A percentile compares a stretch with the other conserved stretches of the same genome.
Conservation (phyloP, 2,888 invertebrate genomes). For the Omphaloscelis lunosa region DNA sequence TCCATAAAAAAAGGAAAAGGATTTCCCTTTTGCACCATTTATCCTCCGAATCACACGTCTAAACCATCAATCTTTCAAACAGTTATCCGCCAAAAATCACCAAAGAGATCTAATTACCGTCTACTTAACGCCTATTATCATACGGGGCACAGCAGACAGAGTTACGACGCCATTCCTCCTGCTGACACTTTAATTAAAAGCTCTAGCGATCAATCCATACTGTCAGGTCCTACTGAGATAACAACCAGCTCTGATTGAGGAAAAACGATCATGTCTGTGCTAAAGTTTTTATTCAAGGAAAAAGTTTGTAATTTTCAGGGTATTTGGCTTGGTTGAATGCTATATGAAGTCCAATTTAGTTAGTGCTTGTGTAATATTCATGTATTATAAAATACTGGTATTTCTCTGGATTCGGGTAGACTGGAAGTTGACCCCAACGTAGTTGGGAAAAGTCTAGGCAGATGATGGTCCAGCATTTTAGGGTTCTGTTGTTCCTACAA, state of each 20-base stretch:
- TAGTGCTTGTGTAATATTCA: not conserved
- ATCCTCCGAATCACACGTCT: not conserved
- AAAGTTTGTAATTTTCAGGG: conserved; percentile 18
- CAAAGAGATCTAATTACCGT: conserved; percentile 2
- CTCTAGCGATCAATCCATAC: conserved; percentile 58
- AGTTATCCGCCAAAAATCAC: conserved; percentile 10
- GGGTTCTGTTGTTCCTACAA: not conserved
- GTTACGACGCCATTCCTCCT: conserved; percentile 57
- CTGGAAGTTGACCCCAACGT: not conserved
- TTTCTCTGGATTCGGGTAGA: not conserved
- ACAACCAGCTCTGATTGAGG: conserved; percentile 41
- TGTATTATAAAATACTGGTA: not conserved
- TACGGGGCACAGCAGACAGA: conserved; percentile 57
- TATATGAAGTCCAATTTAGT: not conserved
- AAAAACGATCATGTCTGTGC: conserved; percentile 36
- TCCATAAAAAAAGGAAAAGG: not conserved
- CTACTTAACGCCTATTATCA: conserved; percentile 64
- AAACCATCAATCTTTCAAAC: conserved; percentile 13
- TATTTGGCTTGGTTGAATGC: not conserved
- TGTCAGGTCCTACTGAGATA: conserved; percentile 48
- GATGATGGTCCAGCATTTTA: not conserved
- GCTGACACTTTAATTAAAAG: conserved; percentile 65
- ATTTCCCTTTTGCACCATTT: not conserved
- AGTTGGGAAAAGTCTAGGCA: not conserved
- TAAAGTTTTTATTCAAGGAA: conserved; percentile 35